phyloP scores from a whole-genome alignment of 2,888 invertebrate genomes.

The Crocallis elinguaria region DNA sequence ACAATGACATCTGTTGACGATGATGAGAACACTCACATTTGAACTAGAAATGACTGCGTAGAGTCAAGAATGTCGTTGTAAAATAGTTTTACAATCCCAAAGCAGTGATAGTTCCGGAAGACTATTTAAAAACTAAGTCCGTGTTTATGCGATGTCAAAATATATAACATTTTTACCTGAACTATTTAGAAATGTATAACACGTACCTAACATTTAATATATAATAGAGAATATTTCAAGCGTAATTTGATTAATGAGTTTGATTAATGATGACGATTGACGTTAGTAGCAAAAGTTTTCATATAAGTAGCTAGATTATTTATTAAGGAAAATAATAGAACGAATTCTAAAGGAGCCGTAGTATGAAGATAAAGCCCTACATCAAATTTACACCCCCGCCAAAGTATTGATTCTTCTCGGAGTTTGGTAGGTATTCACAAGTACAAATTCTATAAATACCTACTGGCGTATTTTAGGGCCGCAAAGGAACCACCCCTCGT shows the following conservation, averaged over 20 bases:
- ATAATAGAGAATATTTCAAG: no score
- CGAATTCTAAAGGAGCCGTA: background rate
- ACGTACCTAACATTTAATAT: no score
- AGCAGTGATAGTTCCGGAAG: no score
- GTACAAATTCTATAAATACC: constrained; percentile 42
- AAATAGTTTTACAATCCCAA: background rate
- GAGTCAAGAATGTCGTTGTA: background rate
- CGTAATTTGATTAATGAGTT: no score
- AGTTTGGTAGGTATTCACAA: constrained; percentile 21
- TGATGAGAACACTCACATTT: constrained; percentile 28
- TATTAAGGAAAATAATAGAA: no score
- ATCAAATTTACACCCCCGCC: background rate
- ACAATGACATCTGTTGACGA: constrained; percentile 27
- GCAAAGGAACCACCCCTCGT: constrained; percentile 61
- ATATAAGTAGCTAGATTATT: no score
- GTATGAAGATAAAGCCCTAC: background rate
- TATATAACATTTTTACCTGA: no score
- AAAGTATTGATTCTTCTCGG: constrained; percentile 19
- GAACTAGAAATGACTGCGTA: constrained; percentile 22
- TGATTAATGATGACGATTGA: no score
- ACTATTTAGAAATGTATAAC: no score
- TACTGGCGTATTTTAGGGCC: constrained; percentile 49
- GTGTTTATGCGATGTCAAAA: no score
- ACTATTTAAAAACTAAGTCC: no score
- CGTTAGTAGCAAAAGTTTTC: no score